A percentile compares a stretch with the other conserved stretches of the same genome.
Evolutionary conservation across 2,888 invertebrate genomes (phyloP).

Genomic region (Platycheirus albimanus): DNA sequence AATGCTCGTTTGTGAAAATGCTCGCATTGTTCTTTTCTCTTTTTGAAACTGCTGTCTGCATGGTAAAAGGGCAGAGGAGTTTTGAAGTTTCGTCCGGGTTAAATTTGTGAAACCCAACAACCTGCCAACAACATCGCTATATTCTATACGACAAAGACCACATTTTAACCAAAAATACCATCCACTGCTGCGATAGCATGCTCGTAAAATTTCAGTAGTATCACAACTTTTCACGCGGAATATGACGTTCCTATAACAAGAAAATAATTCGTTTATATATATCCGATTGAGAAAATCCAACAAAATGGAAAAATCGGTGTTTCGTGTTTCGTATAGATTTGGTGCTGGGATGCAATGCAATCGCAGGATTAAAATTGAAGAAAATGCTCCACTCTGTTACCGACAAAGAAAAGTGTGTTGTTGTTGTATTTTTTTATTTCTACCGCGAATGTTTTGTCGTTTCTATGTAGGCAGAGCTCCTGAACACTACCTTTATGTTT

Average conservation of each 20-base stretch:
- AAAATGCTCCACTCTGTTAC: slow-evolving; percentile 17
- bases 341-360: slow-evolving; percentile 36
- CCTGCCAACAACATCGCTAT: neutral
- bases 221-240: slow-evolving; percentile 44
- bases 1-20: slow-evolving; percentile 16
- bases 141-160: neutral
- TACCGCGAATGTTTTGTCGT: slow-evolving; percentile 7
- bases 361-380: slow-evolving; percentile 25
- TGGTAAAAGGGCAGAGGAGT: neutral
- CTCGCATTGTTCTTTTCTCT: neutral
- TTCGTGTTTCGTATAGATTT: slow-evolving; percentile 20
- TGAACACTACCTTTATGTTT: no score
- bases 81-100: neutral
- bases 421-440: neutral
- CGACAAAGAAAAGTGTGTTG: slow-evolving; percentile 28
- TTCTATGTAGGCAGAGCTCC: no score
- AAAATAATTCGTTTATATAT: slow-evolving; percentile 37
- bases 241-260: slow-evolving; percentile 50
- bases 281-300: slow-evolving; percentile 58
- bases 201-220: slow-evolving; percentile 38
- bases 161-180: slow-evolving; percentile 4
- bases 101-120: neutral
- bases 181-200: neutral
- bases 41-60: neutral
- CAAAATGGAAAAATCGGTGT: slow-evolving; percentile 56